These are phyloP conservation scores for Drosophila aff. DNA, from an alignment of 1,140 invertebrate genomes.

Conservation along the genomic window DNA sequence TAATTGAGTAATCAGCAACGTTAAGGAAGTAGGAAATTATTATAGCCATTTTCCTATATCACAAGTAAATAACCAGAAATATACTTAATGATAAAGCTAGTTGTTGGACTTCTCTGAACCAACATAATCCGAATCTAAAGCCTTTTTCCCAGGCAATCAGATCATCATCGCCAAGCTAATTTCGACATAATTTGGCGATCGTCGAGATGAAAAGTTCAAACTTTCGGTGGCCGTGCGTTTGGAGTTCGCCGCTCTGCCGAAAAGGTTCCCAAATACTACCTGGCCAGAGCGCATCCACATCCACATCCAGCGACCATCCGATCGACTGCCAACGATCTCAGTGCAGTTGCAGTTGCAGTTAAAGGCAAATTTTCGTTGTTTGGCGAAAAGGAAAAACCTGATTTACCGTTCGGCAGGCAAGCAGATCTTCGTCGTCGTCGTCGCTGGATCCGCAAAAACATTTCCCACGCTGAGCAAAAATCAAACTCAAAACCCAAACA, in stretches of 20 bases:
- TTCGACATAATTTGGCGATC: conserved; percentile 36
- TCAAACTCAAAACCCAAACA: conserved; percentile 56
- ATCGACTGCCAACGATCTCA: conserved; percentile 62
- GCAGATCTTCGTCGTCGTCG: conserved; percentile 28
- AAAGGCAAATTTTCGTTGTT: conserved; percentile 56
- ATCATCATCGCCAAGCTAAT: conserved; percentile 20
- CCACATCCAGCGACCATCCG: conserved; percentile 51
- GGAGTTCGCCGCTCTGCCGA: conserved; percentile 26
- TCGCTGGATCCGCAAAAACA: conserved; percentile 61
- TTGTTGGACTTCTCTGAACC: neutral
- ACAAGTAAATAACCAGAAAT: neutral
- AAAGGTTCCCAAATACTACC: conserved; percentile 30
- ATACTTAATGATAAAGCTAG: neutral
- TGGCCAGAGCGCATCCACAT: conserved; percentile 22
- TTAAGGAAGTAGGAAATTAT: conserved; percentile 4
- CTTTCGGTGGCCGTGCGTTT: conserved; percentile 52
- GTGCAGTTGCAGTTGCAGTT: conserved; percentile 26
- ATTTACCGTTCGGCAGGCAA: conserved; percentile 67
- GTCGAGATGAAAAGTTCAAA: conserved; percentile 53
- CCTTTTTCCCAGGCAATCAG: conserved; percentile 24
- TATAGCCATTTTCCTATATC: neutral
- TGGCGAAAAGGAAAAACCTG: conserved; percentile 72
- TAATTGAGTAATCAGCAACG: conserved; percentile 1
- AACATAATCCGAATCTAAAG: neutral
- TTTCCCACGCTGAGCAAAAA: conserved; percentile 75